Evolutionary conservation across 1,140 invertebrate species (phyloP), one percentile per base, ranked within the genome.

Genomic region (Archegozetes longisetosus): DNA sequence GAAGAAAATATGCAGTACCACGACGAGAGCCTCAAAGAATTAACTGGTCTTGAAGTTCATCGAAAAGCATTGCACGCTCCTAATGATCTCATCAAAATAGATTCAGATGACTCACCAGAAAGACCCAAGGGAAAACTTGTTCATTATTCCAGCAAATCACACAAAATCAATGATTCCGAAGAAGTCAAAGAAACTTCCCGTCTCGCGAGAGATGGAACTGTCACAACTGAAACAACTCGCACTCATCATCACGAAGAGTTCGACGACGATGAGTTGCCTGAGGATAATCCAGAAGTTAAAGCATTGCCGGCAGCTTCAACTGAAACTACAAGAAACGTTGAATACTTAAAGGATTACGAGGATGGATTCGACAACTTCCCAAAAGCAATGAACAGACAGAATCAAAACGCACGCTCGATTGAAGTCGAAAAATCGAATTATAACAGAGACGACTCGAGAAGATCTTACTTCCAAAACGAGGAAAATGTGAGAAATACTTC

Each of bases 101-200:
- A 57, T 12, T 40, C 32, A 40, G 55, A 63, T 40, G 47, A 63
- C 20, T 46, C 58, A 25, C 48, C 26, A 12, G 14, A 50, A 46
- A 51, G 24, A 28, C 55, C 60, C 12, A 29, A 28, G 24, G 64
- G 64, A 0, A 65, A 66, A 28, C 24, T 68, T 13, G 61, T 60
- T 12, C 66, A 68, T 51, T 68, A 55, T 50, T 63, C 64, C 13
- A 61, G 58, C 20, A 62, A 84, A 50, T 82, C 82, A 64, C 85
- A 89, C 67, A 82, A 80, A 51, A 79, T 81, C 17, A 79, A 87
- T 13, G 80, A 85, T 61, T 86, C 84, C 20, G 78, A 86, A 27
- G 84, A 90, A 70, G 82, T 89, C 65, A 84, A 80, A 49, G 84
- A 90, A 66, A 82, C 64, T 20, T 65, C 67, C 0, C 60, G 67